Evolutionary conservation across 2,113 vertebrate genomes (phyloP).

Genomic region (Hassar affinis): DNA sequence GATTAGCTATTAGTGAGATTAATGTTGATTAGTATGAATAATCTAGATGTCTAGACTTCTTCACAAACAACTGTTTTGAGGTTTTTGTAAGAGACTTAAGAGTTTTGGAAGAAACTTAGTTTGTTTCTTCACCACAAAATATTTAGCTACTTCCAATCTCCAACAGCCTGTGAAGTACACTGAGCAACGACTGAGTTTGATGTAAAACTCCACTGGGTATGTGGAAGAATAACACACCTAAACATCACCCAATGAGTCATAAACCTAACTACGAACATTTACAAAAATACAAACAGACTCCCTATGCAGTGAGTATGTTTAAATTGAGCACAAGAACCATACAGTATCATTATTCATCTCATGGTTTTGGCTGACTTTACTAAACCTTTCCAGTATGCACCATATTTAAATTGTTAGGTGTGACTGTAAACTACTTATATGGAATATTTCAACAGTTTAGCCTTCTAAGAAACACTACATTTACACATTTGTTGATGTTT

Average conservation of each 20-base stretch:
- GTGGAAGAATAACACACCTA: conserved; percentile 63
- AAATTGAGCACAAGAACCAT: conserved; percentile 36
- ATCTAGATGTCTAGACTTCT: background rate
- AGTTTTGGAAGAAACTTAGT: conserved; percentile 16
- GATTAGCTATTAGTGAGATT: background rate
- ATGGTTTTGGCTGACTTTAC: conserved; percentile 41
- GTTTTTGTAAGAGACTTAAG: conserved; percentile 8
- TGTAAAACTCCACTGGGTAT: conserved; percentile 60
- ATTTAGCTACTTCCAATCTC: conserved; percentile 72
- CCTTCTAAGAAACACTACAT: conserved; percentile 58
- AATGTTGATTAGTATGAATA: background rate
- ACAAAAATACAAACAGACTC: conserved; percentile 32
- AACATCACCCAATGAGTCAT: conserved; percentile 25
- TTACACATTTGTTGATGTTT: conserved; percentile 70
- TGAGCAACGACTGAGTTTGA: conserved; percentile 58
- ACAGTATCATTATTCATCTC: conserved; percentile 27
- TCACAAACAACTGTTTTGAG: background rate
- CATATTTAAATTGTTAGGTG: conserved; percentile 51
- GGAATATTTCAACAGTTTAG: conserved; percentile 54
- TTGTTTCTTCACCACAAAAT: conserved; percentile 70
- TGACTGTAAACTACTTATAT: conserved; percentile 51
- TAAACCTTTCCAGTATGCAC: conserved; percentile 54
- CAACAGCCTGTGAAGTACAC: conserved; percentile 68
- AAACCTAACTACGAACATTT: conserved; percentile 33
- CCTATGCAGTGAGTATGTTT: conserved; percentile 31